These are phyloP conservation scores for Atherinomorus stipes DNA, from an alignment of 2,113 vertebrate genomes.

Conservation along the genomic window DNA sequence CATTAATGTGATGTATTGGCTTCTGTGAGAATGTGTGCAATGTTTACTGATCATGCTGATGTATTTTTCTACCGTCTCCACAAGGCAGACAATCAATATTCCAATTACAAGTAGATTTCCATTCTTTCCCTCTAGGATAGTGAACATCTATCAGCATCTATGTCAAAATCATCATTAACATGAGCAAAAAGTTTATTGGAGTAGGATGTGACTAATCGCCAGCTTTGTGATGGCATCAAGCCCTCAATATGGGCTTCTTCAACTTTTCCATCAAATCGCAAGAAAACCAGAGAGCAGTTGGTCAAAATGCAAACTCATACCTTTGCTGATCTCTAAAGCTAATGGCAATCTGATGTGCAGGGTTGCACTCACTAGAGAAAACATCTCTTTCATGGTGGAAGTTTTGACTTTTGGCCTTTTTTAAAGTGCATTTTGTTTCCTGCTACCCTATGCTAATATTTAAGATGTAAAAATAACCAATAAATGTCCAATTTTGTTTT, in stretches of 20 bases:
- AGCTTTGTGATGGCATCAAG: background rate
- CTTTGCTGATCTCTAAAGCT: background rate
- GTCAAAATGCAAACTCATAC: constrained; percentile 9
- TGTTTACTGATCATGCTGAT: constrained; percentile 74
- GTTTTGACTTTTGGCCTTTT: no score
- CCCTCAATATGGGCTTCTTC: background rate
- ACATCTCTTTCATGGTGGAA: background rate
- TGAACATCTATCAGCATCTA: constrained; percentile 52
- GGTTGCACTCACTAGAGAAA: background rate
- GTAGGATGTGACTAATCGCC: constrained; percentile 4
- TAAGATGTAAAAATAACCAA: background rate
- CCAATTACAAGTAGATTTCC: constrained; percentile 75
- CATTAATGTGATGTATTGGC: constrained; percentile 60
- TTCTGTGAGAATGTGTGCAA: constrained; percentile 30
- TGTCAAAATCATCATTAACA: constrained; percentile 46
- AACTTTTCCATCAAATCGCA: background rate
- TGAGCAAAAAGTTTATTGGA: constrained; percentile 2
- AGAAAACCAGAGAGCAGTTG: background rate
- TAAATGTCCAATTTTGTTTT: background rate
- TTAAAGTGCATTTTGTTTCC: no score
- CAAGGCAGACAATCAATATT: constrained; percentile 74
- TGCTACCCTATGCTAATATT: no score
- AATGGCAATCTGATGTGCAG: background rate
- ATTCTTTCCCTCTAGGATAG: constrained; percentile 44
- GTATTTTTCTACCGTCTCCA: constrained; percentile 65